Conservation (phyloP, 2,113 vertebrate species). For the Rhombomys opimus region DNA sequence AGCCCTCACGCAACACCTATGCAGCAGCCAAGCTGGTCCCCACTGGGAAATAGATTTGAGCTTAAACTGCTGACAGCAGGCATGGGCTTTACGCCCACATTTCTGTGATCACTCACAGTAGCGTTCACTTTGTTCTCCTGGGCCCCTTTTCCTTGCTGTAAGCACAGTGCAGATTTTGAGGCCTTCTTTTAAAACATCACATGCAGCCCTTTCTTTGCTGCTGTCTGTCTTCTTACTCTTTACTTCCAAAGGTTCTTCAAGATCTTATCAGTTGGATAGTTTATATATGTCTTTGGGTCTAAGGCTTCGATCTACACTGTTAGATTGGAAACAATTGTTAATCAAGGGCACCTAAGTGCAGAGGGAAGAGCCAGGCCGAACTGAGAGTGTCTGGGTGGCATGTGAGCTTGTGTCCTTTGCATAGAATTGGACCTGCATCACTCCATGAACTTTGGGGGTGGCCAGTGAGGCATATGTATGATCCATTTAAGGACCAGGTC, state of each 20-base stretch:
- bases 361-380: background rate
- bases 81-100: background rate
- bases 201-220: background rate
- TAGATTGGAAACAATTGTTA: background rate
- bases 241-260: background rate
- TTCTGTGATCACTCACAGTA: background rate
- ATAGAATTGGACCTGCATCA: background rate
- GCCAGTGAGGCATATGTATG: background rate
- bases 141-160: background rate
- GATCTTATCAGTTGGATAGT: background rate
- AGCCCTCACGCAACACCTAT: background rate
- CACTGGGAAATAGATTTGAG: constrained; percentile 28
- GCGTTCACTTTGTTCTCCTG: constrained; percentile 10
- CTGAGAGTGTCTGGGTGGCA: background rate
- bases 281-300: constrained; percentile 10
- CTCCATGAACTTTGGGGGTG: background rate
- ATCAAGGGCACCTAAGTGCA: background rate
- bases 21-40: background rate
- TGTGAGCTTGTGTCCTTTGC: background rate
- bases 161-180: background rate
- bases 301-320: background rate
- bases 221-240: background rate
- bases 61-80: background rate
- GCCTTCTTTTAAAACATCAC: background rate
- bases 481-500: background rate